phyloP scores from a whole-genome alignment of 2,797 vertebrate species.

The Synanceia verrucosa region DNA sequence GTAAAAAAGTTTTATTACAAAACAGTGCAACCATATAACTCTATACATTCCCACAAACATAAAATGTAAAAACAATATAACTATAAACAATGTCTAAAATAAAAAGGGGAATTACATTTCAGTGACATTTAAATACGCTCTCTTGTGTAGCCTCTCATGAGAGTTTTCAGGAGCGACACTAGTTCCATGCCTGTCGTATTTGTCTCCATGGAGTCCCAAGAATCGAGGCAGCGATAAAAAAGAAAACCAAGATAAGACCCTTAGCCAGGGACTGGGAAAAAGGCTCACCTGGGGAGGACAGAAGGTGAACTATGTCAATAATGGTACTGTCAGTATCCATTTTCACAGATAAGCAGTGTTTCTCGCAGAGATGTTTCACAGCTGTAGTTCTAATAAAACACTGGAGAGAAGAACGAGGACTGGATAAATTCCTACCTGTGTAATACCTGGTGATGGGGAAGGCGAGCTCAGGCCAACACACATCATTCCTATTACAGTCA shows the following conservation, averaged over 20 bases:
- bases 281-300: constrained; percentile 84
- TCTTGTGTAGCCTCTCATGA: background rate
- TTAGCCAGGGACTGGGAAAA: constrained; percentile 88
- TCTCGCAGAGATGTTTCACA: background rate
- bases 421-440: constrained; percentile 81
- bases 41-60: constrained; percentile 30
- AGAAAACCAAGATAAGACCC: constrained; percentile 85
- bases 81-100: background rate
- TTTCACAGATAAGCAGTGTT: background rate
- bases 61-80: constrained; percentile 16
- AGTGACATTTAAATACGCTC: constrained; percentile 3
- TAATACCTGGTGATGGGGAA: constrained; percentile 91
- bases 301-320: constrained; percentile 16
- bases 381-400: background rate
- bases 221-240: constrained; percentile 81
- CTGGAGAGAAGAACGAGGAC: background rate
- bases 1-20: constrained; percentile 58
- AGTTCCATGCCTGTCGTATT: constrained; percentile 77
- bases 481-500: constrained; percentile 90
- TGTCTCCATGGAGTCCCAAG: constrained; percentile 85
- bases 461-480: constrained; percentile 93
- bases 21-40: constrained; percentile 12
- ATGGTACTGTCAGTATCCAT: background rate
- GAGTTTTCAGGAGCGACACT: constrained; percentile 29
- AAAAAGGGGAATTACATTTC: background rate